phyloP scores from a whole-genome alignment of 2,888 invertebrate species.

The Apoda limacodes region DNA sequence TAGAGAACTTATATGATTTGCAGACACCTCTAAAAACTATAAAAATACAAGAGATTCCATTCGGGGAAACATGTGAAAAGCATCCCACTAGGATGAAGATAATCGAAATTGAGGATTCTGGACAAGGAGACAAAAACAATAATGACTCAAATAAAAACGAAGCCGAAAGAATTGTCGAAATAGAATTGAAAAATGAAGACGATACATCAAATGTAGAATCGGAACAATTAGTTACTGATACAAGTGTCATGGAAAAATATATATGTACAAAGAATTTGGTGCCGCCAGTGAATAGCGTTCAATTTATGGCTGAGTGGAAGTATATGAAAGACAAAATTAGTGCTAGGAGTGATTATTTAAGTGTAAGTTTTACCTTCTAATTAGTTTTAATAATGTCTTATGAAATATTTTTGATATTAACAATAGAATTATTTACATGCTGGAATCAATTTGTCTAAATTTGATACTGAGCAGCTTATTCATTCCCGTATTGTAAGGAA shows the following conservation, averaged over 20 bases:
- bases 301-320: conserved; percentile 75
- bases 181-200: conserved; percentile 12
- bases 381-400: too few species aligned
- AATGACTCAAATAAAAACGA: conserved; percentile 28
- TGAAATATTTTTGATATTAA: too few species aligned
- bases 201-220: conserved; percentile 29
- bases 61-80: conserved; percentile 37
- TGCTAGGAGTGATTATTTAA: conserved; percentile 71
- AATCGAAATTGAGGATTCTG: conserved; percentile 32
- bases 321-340: conserved; percentile 54
- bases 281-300: conserved; percentile 73
- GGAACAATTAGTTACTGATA: conserved; percentile 31
- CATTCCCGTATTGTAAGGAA: too few species aligned
- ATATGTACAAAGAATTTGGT: conserved; percentile 23
- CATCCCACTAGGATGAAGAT: conserved; percentile 39
- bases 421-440: too few species aligned
- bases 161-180: conserved; percentile 11
- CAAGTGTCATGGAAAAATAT: conserved; percentile 26
- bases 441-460: too few species aligned
- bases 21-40: conserved; percentile 70
- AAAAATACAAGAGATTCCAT: conserved; percentile 51
- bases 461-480: too few species aligned
- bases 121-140: conserved; percentile 35
- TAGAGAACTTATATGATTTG: conserved; percentile 26
- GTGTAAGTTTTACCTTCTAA: conserved; percentile 52